Conservation (phyloP, 2,888 invertebrate species). For the Archaeoteleia sp. region DNA sequence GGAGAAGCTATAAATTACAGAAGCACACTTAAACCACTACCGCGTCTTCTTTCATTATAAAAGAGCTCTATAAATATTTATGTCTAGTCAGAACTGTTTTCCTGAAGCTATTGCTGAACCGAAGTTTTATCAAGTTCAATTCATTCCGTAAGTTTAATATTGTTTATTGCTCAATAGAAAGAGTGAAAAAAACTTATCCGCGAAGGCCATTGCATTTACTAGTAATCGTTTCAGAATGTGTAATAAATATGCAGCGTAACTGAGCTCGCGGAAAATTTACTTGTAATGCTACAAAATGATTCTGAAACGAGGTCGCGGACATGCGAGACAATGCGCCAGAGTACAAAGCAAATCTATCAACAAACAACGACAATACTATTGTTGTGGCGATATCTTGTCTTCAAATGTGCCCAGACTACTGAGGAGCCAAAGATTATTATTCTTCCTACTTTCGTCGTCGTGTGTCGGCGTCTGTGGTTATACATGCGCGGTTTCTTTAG, state of each 20-base stretch:
- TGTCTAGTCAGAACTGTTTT: too few species aligned
- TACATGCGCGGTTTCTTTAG: too few species aligned
- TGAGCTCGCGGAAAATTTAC: slow-evolving; percentile 39
- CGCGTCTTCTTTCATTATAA: too few species aligned
- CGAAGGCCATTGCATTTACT: slow-evolving; percentile 45
- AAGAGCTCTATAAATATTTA: too few species aligned
- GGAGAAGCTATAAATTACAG: too few species aligned
- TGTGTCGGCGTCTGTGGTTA: slow-evolving; percentile 31
- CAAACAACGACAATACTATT: slow-evolving; percentile 5
- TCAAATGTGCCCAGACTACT: not conserved
- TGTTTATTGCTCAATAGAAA: too few species aligned
- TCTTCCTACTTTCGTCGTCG: slow-evolving; percentile 14
- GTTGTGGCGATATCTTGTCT: not conserved
- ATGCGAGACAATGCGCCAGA: slow-evolving; percentile 29
- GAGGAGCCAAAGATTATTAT: slow-evolving; percentile 18
- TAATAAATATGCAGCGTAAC: slow-evolving; percentile 48
- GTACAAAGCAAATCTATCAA: slow-evolving; percentile 17
- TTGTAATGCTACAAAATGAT: slow-evolving; percentile 44
- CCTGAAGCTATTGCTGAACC: too few species aligned
- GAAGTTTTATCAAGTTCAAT: too few species aligned
- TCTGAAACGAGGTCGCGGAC: slow-evolving; percentile 44
- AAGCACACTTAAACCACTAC: too few species aligned
- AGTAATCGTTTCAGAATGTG: slow-evolving; percentile 42
- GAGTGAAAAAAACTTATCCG: slow-evolving; percentile 23
- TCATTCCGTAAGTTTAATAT: too few species aligned